Conservation (phyloP, 2,888 invertebrate genomes). For the Caenorhabditis sp. region DNA sequence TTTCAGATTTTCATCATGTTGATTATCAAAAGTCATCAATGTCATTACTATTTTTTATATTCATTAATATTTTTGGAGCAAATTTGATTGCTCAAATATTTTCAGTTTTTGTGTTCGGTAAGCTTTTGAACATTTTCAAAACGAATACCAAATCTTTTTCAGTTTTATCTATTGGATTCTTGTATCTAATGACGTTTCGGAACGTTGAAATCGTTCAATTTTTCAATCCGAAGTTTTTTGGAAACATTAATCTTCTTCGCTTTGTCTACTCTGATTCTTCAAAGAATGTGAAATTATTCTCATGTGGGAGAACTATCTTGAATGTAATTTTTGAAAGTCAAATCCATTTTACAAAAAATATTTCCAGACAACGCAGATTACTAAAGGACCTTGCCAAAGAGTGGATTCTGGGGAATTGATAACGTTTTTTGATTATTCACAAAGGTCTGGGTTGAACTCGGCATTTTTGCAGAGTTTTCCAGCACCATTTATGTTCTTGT, state of each 20-base stretch:
- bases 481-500: neutral
- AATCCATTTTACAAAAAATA: neutral
- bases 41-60: neutral
- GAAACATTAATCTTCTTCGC: neutral
- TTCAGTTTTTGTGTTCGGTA: slow-evolving; percentile 17
- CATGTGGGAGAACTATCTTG: slow-evolving; percentile 25
- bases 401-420: slow-evolving; percentile 21
- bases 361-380: slow-evolving; percentile 30
- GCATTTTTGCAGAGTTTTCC: neutral
- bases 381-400: slow-evolving; percentile 33
- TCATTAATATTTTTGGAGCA: slow-evolving; percentile 8
- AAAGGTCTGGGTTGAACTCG: slow-evolving; percentile 3
- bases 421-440: slow-evolving; percentile 15
- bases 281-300: slow-evolving; percentile 14
- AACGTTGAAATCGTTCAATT: slow-evolving; percentile 22
- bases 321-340: slow-evolving; percentile 16
- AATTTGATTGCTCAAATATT: slow-evolving; percentile 7
- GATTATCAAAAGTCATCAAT: slow-evolving; percentile 4
- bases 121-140: slow-evolving; percentile 7
- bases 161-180: neutral
- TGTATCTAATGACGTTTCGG: neutral
- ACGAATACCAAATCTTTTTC: neutral
- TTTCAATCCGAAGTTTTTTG: neutral
- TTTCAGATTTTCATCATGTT: slow-evolving; percentile 23
- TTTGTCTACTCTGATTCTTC: neutral